phyloP scores from a whole-genome alignment of 2,797 vertebrate genomes.

The Gouania willdenowi region DNA sequence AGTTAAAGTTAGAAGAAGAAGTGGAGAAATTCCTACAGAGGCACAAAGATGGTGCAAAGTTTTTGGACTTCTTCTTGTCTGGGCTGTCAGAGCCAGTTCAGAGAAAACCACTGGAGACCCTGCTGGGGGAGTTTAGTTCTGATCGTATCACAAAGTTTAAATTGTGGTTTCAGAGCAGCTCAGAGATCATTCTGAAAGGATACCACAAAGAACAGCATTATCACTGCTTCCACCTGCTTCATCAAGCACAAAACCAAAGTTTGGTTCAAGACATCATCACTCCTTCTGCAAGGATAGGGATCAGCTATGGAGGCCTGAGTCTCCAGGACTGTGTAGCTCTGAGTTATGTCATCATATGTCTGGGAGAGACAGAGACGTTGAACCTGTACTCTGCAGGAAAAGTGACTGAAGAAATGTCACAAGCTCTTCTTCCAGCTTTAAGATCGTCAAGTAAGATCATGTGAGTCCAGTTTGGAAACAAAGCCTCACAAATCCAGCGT shows the following conservation, averaged over 20 bases:
- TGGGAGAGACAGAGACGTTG: slow-evolving; percentile 48
- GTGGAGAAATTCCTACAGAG: slow-evolving; percentile 29
- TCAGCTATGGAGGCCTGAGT: slow-evolving; percentile 36
- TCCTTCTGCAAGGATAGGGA: slow-evolving; percentile 3
- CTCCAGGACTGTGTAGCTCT: slow-evolving; percentile 53
- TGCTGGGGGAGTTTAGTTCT: slow-evolving; percentile 39
- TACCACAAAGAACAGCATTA: slow-evolving; percentile 21
- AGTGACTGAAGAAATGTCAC: slow-evolving; percentile 41
- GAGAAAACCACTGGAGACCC: slow-evolving; percentile 46
- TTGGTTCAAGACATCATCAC: slow-evolving; percentile 54
- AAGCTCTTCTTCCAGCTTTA: slow-evolving; percentile 49
- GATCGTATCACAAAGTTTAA: slow-evolving; percentile 41
- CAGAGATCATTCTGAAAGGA: slow-evolving; percentile 17
- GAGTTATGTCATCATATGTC: slow-evolving; percentile 46
- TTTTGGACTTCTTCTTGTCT: slow-evolving; percentile 63
- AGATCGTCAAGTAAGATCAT: slow-evolving; percentile 43
- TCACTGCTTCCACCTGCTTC: slow-evolving; percentile 58
- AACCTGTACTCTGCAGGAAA: slow-evolving; percentile 35
- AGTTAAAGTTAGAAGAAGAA: background rate
- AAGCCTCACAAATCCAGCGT: too few species aligned
- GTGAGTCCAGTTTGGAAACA: slow-evolving; percentile 43
- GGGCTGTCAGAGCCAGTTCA: slow-evolving; percentile 62
- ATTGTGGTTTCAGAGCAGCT: slow-evolving; percentile 50
- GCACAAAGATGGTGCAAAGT: slow-evolving; percentile 13
- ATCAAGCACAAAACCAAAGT: slow-evolving; percentile 61